A percentile compares a stretch with the other conserved stretches of the same genome.
Conservation (phyloP, 2,888 invertebrate genomes). For the Amaurobius ferox region DNA sequence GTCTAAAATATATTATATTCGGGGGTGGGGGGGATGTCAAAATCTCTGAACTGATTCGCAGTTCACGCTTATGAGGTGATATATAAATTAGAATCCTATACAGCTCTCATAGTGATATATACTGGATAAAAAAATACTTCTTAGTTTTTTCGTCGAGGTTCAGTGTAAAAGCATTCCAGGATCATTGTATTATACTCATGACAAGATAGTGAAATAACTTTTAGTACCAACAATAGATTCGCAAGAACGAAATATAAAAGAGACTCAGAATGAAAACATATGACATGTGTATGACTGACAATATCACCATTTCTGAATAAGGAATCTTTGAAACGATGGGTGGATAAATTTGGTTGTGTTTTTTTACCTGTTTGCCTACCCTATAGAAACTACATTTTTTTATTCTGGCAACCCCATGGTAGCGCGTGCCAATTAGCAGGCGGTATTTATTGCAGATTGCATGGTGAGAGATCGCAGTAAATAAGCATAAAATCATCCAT, state of each 20-base stretch:
- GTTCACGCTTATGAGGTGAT: too few species aligned
- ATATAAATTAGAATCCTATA: too few species aligned
- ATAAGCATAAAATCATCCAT: constrained; percentile 70
- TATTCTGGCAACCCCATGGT: constrained; percentile 30
- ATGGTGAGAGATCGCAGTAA: constrained; percentile 47
- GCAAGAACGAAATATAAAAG: neutral
- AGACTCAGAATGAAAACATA: neutral
- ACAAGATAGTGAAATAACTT: neutral
- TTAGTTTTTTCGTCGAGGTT: too few species aligned
- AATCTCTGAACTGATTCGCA: too few species aligned
- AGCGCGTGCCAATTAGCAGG: constrained; percentile 68
- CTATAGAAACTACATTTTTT: neutral
- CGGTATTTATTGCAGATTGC: constrained; percentile 66
- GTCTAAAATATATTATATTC: too few species aligned
- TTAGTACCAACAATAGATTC: neutral
- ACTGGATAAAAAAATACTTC: too few species aligned
- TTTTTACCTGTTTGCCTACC: neutral
- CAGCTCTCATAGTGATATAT: too few species aligned
- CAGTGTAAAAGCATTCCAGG: too few species aligned
- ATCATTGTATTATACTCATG: neutral
- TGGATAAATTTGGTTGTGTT: neutral
- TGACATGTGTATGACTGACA: too few species aligned
- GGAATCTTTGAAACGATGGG: too few species aligned
- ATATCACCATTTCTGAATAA: too few species aligned
- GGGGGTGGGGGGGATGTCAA: too few species aligned